Base-by-base conservation (phyloP, 2,888 invertebrate species). In the Xestia ashworthii region DNA sequence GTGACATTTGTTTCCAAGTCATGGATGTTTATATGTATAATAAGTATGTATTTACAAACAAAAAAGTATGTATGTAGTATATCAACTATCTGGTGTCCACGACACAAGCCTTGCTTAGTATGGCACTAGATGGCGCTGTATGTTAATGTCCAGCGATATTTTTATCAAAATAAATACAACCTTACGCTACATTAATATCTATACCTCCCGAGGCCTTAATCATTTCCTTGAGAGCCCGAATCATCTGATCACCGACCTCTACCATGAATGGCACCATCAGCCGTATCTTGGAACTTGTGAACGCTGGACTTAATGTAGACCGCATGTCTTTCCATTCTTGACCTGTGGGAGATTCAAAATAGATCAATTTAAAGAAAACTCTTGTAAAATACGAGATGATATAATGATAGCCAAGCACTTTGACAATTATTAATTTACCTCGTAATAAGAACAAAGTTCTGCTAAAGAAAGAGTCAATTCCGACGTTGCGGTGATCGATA, bases 221-320 rank as follows among this genome's bases (percentile, higher is more conserved):
- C 66, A 90, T 90, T 19, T 88, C 82, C 50, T 90, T 89, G 3
- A 94, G 71, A 25, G 82, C 82, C 1, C 79, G 74, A 16, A 92
- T 89, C 93, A 94, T 93, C 79, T 93, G 92, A 5, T 93, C 83
- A 0, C 92, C 93, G 0, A 92, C 92, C 44, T 93, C 93, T 25
- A 90, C 88, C 93, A 97, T 97, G 72, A 93, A 92, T 0, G 93
- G 93, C 9, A 94, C 88, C 94, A 94, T 93, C n/a, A 90, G 74
- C 12, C 94, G 92, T 88, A 97, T 97, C 88, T 97, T 97, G 64
- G 95, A 95, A 50, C 96, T 94, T 25, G 97, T 97, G 82, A 97
- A 97, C 0, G 95, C 94, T 5, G 97, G 97, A 64, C 95, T 95
- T 73, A 95, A 80, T n/a, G 93, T 93, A 0, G 94, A 91, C 0